These are phyloP conservation scores for Rhadina sibilatrix DNA, from an alignment of 2,113 vertebrate species.

Conservation along the genomic window DNA sequence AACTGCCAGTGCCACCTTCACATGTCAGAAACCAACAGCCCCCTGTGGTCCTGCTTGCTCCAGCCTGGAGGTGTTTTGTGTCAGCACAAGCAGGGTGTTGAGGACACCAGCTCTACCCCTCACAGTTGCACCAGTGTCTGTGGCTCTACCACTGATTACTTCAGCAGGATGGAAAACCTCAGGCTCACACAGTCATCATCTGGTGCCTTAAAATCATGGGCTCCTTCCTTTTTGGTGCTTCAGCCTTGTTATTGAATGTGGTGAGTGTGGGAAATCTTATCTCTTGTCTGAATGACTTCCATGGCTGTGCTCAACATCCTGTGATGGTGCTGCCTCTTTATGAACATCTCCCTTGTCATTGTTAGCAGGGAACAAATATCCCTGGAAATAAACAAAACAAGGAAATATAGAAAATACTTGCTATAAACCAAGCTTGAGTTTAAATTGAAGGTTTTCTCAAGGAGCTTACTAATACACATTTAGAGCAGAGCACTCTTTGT, in stretches of 20 bases:
- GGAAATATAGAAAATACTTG: conserved; percentile 49
- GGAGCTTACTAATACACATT: neutral
- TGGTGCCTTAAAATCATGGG: neutral
- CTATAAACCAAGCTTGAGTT: neutral
- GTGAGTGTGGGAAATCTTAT: conserved; percentile 50
- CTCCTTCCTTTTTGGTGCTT: neutral
- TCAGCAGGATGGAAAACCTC: neutral
- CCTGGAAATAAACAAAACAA: conserved; percentile 42
- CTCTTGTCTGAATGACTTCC: conserved; percentile 43
- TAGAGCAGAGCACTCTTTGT: neutral
- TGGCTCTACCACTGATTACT: neutral
- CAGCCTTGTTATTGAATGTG: neutral
- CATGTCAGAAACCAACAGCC: neutral
- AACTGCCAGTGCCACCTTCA: neutral
- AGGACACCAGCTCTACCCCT: neutral
- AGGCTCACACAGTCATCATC: neutral
- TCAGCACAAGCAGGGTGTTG: neutral
- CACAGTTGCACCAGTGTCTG: rapidly evolving
- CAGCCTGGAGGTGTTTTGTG: neutral
- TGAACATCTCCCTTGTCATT: neutral
- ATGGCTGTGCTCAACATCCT: conserved; percentile 35
- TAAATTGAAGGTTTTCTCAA: neutral
- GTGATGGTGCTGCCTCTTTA: conserved; percentile 1
- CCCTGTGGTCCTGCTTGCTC: neutral
- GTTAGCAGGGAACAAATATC: conserved; percentile 35